Percentiles rank a stretch among this genome's conserved stretches.
These are phyloP conservation scores for Euproctis similis DNA, from an alignment of 2,888 invertebrate genomes.

Conservation along the genomic window DNA sequence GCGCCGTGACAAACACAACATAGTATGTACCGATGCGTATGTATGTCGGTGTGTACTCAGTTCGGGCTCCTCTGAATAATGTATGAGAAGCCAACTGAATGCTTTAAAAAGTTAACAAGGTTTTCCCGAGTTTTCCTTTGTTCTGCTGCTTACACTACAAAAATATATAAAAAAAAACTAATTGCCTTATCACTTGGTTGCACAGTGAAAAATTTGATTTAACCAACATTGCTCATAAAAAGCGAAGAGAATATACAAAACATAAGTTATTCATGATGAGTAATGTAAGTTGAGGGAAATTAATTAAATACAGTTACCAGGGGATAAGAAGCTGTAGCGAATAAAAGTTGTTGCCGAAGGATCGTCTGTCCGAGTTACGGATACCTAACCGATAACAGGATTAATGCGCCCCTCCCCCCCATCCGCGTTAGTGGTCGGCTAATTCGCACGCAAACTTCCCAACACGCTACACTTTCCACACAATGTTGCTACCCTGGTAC, in stretches of 20 bases:
- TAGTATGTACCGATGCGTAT: conserved; percentile 26
- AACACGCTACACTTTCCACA: conserved; percentile 40
- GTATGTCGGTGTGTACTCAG: conserved; percentile 32
- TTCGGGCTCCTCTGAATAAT: conserved; percentile 58
- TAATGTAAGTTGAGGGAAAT: too few relatives aligned
- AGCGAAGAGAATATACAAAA: too few relatives aligned
- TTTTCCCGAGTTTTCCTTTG: conserved; percentile 69
- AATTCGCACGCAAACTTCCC: conserved; percentile 63
- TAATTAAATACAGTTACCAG: conserved; percentile 30
- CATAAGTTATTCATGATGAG: too few relatives aligned
- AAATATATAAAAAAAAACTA: too few relatives aligned
- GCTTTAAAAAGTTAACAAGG: conserved; percentile 73
- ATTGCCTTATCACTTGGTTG: conserved; percentile 51
- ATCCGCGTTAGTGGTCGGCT: conserved; percentile 50
- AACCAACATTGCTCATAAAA: too few relatives aligned
- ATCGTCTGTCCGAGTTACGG: conserved; percentile 31
- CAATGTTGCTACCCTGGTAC: conserved; percentile 45
- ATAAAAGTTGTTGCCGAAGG: conserved; percentile 44
- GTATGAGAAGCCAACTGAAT: conserved; percentile 61
- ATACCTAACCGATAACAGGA: conserved; percentile 63
- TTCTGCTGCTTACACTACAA: conserved; percentile 54
- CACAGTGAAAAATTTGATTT: conserved; percentile 35
- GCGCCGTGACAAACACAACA: conserved; percentile 38
- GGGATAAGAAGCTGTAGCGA: conserved; percentile 38
- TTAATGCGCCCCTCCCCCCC: conserved; percentile 58